Evolutionary conservation across 2,797 vertebrate genomes (phyloP).

Genomic region (Spinibarbus caldwelli): DNA sequence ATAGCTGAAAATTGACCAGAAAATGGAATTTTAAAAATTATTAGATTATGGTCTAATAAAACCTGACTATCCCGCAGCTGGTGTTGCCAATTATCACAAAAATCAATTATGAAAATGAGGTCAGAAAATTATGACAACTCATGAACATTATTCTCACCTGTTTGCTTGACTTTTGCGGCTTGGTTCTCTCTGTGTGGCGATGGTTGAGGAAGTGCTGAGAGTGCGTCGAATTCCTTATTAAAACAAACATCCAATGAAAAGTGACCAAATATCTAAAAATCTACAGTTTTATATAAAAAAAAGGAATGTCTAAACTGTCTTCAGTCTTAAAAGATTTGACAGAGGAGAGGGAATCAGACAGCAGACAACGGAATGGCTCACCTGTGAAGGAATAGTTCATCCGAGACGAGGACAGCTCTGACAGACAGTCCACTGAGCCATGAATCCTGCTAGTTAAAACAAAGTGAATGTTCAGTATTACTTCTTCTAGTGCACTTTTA

Average conservation of each 20-base stretch:
- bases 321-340: not conserved
- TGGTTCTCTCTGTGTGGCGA: conserved; percentile 83
- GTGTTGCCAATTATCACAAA: not conserved
- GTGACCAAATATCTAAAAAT: not conserved
- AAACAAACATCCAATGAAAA: conserved; percentile 25
- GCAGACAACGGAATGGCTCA: conserved; percentile 69
- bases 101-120: not conserved
- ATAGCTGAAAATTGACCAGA: not conserved
- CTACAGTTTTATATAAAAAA: conserved; percentile 8
- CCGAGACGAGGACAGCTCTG: conserved; percentile 86
- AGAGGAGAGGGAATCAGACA: conserved; percentile 3
- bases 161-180: conserved; percentile 82
- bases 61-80: not conserved
- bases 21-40: not conserved
- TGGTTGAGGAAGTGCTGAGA: conserved; percentile 88
- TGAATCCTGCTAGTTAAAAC: conserved; percentile 74
- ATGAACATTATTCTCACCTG: conserved; percentile 76
- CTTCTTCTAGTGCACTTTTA: conserved; percentile 11
- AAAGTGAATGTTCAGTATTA: conserved; percentile 41
- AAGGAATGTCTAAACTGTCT: conserved; percentile 11
- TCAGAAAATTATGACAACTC: not conserved
- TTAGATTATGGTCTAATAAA: not conserved
- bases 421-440: conserved; percentile 91
- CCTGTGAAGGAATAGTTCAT: conserved; percentile 83
- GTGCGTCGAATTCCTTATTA: conserved; percentile 89